These are phyloP conservation scores for Mystacides longicornis DNA, from an alignment of 2,888 invertebrate genomes.

Conservation along the genomic window DNA sequence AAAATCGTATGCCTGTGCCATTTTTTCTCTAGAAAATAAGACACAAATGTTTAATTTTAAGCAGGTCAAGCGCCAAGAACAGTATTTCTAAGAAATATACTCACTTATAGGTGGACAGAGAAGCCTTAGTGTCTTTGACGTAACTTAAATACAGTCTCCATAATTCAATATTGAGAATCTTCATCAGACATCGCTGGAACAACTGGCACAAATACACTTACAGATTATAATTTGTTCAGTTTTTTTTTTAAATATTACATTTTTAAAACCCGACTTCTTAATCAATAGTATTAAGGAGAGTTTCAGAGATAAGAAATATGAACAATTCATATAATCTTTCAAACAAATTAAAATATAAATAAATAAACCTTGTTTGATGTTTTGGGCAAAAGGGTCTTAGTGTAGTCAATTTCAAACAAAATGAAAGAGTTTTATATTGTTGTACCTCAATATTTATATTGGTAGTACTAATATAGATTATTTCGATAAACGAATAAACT, in stretches of 20 bases:
- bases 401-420: too few relatives aligned
- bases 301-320: too few relatives aligned
- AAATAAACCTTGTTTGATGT: too few relatives aligned
- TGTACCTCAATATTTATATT: too few relatives aligned
- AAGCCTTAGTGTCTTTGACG: conserved; percentile 95
- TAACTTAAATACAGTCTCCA: conserved; percentile 98
- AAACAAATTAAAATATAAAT: too few relatives aligned
- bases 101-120: conserved; percentile 88
- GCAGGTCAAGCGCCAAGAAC: not conserved
- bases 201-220: conserved; percentile 50
- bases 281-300: too few relatives aligned
- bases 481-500: too few relatives aligned
- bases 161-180: conserved; percentile 96
- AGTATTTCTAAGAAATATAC: conserved; percentile 35
- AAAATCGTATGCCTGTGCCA: conserved; percentile 99
- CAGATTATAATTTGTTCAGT: not conserved
- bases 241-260: not conserved
- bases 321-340: too few relatives aligned
- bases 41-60: not conserved
- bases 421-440: too few relatives aligned
- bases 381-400: too few relatives aligned
- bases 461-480: too few relatives aligned
- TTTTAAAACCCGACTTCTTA: not conserved
- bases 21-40: conserved; percentile 73
- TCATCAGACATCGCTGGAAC: conserved; percentile 95